phyloP scores from a whole-genome alignment of 1,140 invertebrate genomes.

The Pogonomyrmex californicus region DNA sequence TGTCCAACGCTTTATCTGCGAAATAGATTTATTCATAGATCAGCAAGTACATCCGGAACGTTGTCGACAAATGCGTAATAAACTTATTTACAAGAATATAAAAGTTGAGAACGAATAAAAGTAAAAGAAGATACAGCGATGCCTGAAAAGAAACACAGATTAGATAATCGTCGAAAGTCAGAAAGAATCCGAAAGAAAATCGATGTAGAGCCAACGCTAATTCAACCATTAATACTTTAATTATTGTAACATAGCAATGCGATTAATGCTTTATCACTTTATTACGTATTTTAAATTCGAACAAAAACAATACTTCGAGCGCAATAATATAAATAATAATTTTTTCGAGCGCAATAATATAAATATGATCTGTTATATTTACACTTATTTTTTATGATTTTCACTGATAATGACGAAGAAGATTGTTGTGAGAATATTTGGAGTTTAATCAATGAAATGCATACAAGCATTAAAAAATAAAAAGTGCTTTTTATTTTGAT shows the following conservation, averaged over 20 bases:
- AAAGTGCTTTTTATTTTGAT: not conserved
- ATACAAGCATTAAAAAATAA: not conserved
- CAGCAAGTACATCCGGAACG: not conserved
- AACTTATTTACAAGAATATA: slow-evolving; percentile 13
- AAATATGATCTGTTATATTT: not conserved
- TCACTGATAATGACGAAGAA: not conserved
- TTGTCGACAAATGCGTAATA: not conserved
- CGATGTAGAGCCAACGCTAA: not conserved
- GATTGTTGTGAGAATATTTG: not conserved
- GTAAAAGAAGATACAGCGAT: not conserved
- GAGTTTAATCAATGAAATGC: not conserved
- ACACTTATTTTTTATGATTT: not conserved
- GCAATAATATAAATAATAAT: not conserved
- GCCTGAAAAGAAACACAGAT: slow-evolving; percentile 6
- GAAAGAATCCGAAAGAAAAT: not conserved
- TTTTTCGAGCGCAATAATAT: not conserved
- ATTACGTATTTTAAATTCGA: not conserved
- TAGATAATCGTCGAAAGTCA: slow-evolving; percentile 4
- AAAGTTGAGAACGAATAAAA: slow-evolving; percentile 29
- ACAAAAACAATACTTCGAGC: not conserved
- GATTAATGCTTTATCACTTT: not conserved
- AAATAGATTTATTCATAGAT: slow-evolving; percentile 31
- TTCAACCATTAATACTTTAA: slow-evolving; percentile 30
- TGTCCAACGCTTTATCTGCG: slow-evolving; percentile 24
- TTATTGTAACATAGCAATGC: not conserved